These are phyloP conservation scores for Salvelinus sp. DNA, from an alignment of 2,113 vertebrate species.

Conservation along the genomic window DNA sequence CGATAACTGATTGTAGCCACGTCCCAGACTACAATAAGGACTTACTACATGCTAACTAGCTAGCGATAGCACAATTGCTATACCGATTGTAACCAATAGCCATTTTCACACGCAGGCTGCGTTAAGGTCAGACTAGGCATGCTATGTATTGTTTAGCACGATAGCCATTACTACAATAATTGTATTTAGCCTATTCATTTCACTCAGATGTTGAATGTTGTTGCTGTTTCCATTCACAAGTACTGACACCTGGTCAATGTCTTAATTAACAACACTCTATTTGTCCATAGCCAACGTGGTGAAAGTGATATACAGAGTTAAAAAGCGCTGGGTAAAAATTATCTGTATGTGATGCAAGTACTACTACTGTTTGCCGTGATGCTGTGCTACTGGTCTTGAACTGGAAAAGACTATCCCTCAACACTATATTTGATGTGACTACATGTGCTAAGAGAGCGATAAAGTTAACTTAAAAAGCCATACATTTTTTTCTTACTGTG, in stretches of 20 bases:
- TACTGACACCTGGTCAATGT: not conserved
- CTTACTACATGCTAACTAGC: too few species aligned
- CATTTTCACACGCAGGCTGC: too few species aligned
- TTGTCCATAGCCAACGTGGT: conserved; percentile 66
- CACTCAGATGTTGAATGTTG: not conserved
- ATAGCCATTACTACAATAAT: too few species aligned
- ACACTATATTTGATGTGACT: not conserved
- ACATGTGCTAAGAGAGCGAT: not conserved
- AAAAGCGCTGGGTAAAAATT: conserved; percentile 69
- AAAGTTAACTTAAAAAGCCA: not conserved
- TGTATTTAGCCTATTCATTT: too few species aligned
- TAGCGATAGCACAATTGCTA: too few species aligned
- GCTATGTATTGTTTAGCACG: too few species aligned
- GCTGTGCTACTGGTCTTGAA: conserved; percentile 54
- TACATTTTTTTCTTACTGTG: not conserved
- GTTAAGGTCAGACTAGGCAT: too few species aligned
- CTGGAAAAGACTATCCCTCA: conserved; percentile 60
- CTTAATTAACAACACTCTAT: conserved; percentile 30
- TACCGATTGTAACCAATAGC: too few species aligned
- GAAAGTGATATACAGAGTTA: conserved; percentile 68
- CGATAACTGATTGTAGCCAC: not conserved
- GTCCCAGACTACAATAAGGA: not conserved
- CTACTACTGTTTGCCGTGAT: conserved; percentile 49
- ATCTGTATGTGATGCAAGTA: conserved; percentile 60
- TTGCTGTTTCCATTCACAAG: not conserved